Percentiles rank a stretch among this genome's conserved stretches.
phyloP scores from a whole-genome alignment of 2,113 vertebrate species.

The Sphaerodactylus townsendi region DNA sequence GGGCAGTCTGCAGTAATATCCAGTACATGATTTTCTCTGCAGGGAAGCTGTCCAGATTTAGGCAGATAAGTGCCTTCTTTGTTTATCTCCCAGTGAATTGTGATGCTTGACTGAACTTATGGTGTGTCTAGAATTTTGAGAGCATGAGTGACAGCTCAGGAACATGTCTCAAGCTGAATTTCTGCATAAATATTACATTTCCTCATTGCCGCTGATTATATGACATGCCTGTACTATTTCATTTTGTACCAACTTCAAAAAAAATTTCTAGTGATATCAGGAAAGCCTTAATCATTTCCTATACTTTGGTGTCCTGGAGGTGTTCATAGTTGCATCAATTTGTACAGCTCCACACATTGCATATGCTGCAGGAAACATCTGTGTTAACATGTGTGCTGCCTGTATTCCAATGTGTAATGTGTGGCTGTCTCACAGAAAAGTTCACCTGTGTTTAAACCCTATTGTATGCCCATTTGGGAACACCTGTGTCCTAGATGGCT shows the following conservation, averaged over 20 bases:
- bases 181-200: neutral
- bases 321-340: neutral
- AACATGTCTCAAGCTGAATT: constrained; percentile 46
- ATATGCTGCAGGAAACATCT: neutral
- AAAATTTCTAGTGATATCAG: neutral
- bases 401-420: too few relatives aligned
- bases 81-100: constrained; percentile 39
- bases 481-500: too few relatives aligned
- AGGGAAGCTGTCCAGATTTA: constrained; percentile 1
- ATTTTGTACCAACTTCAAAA: neutral
- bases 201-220: constrained; percentile 28
- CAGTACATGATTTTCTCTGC: neutral
- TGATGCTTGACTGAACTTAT: neutral
- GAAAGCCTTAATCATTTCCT: neutral
- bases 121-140: constrained; percentile 24
- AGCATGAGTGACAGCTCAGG: constrained; percentile 16
- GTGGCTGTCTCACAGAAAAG: too few relatives aligned
- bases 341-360: neutral
- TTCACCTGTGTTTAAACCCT: too few relatives aligned
- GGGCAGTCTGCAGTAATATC: neutral
- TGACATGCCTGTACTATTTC: neutral
- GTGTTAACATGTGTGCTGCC: neutral
- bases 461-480: too few relatives aligned
- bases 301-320: neutral
- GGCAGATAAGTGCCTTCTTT: constrained; percentile 8